A percentile compares a stretch with the other conserved stretches of the same genome.
Evolutionary conservation across 2,888 invertebrate genomes (phyloP).

Genomic region (Allolobophora icterica): DNA sequence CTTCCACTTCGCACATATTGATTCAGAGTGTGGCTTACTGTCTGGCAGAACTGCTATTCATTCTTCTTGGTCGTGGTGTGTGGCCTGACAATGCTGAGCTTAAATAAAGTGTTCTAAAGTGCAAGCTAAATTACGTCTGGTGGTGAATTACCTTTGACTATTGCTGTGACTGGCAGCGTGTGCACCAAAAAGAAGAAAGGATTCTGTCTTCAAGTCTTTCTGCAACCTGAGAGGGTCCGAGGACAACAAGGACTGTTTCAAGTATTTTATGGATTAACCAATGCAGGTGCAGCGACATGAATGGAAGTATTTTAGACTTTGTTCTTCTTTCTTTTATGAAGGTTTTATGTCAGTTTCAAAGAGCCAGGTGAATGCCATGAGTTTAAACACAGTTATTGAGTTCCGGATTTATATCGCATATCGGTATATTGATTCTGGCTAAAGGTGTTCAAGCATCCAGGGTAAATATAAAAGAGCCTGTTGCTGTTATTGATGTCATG

Average conservation of each 20-base stretch:
- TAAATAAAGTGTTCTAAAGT: not conserved
- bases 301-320: too few relatives aligned
- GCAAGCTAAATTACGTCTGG: not conserved
- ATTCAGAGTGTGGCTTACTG: not conserved
- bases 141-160: not conserved
- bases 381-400: not conserved
- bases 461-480: not conserved
- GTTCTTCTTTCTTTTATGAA: not conserved
- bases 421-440: conserved; percentile 9
- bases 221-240: not conserved
- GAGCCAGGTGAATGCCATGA: not conserved
- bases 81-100: not conserved
- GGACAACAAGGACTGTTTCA: not conserved
- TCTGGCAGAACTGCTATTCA: not conserved
- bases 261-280: not conserved
- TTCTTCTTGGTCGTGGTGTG: not conserved
- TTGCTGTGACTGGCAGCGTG: not conserved
- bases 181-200: not conserved
- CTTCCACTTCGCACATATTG: not conserved
- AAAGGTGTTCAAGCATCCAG: not conserved
- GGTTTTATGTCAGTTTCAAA: not conserved
- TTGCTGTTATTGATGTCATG: not conserved
- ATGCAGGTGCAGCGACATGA: not conserved
- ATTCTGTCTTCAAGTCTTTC: conserved; percentile 7
- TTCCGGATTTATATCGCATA: not conserved